Conservation (phyloP, 1,140 invertebrate genomes). For the Rhagoletis pomonella region DNA sequence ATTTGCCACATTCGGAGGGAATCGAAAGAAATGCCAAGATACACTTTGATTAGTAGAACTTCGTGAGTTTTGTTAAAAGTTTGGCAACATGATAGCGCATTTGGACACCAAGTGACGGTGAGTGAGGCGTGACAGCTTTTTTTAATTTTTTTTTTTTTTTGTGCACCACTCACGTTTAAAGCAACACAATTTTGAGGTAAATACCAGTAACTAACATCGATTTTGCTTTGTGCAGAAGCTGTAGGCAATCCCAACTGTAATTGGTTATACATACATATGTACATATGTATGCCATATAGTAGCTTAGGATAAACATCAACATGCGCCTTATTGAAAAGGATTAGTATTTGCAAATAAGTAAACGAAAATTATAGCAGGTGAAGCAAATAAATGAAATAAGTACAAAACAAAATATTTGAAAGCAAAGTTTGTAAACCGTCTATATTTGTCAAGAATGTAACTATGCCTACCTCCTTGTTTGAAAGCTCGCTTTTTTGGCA, state of each 20-base stretch:
- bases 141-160: neutral
- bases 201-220: conserved; percentile 3
- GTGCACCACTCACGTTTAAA: conserved; percentile 38
- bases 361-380: neutral
- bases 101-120: conserved; percentile 37
- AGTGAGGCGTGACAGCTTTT: conserved; percentile 24
- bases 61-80: neutral
- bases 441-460: too few relatives aligned
- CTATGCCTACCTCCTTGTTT: too few relatives aligned
- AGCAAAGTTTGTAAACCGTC: too few relatives aligned
- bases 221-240: conserved; percentile 28
- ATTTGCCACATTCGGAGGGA: conserved; percentile 37
- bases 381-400: neutral
- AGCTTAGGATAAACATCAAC: conserved; percentile 32
- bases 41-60: neutral
- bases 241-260: neutral
- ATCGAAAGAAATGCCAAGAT: conserved; percentile 14
- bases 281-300: neutral
- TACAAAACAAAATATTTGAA: too few relatives aligned
- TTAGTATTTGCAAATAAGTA: conserved; percentile 22
- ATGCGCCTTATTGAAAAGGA: neutral
- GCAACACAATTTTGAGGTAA: conserved; percentile 24
- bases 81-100: conserved; percentile 34
- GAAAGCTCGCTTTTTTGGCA: too few relatives aligned
- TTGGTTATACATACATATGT: neutral